phyloP scores from a whole-genome alignment of 2,797 vertebrate species.

The Pseudocheirus occidentalis region DNA sequence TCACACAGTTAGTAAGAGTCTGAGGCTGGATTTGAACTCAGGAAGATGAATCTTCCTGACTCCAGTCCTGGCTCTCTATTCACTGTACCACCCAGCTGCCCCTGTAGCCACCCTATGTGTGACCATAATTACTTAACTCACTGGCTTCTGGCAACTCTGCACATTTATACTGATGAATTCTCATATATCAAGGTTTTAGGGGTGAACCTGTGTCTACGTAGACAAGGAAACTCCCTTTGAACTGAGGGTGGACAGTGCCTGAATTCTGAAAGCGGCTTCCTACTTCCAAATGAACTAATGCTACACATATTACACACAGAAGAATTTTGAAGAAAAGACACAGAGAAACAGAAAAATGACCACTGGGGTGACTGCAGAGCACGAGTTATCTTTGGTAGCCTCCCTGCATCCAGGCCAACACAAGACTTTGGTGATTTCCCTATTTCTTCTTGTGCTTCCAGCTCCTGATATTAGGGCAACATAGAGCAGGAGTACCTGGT shows the following conservation, averaged over 20 bases:
- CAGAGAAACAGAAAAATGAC: not conserved
- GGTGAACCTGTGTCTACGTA: not conserved
- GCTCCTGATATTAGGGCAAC: not conserved
- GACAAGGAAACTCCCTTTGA: not conserved
- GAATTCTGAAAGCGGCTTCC: not conserved
- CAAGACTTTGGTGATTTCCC: not conserved
- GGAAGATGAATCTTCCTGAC: too few relatives aligned
- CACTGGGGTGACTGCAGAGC: not conserved
- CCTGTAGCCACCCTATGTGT: not conserved
- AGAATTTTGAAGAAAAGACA: not conserved
- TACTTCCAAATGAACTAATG: not conserved
- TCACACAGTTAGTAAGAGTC: too few relatives aligned
- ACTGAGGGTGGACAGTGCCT: not conserved
- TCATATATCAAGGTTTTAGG: not conserved
- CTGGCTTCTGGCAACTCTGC: not conserved
- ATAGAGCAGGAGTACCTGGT: not conserved
- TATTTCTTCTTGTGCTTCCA: not conserved
- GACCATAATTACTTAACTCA: not conserved
- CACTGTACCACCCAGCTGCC: too few relatives aligned
- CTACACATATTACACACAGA: not conserved
- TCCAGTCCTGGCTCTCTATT: too few relatives aligned
- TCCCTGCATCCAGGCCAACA: not conserved
- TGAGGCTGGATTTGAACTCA: too few relatives aligned
- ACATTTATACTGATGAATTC: not conserved
- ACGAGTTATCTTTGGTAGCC: not conserved